These are phyloP conservation scores for Halcyon chelicuti DNA, from an alignment of 2,797 vertebrate species.

Conservation along the genomic window DNA sequence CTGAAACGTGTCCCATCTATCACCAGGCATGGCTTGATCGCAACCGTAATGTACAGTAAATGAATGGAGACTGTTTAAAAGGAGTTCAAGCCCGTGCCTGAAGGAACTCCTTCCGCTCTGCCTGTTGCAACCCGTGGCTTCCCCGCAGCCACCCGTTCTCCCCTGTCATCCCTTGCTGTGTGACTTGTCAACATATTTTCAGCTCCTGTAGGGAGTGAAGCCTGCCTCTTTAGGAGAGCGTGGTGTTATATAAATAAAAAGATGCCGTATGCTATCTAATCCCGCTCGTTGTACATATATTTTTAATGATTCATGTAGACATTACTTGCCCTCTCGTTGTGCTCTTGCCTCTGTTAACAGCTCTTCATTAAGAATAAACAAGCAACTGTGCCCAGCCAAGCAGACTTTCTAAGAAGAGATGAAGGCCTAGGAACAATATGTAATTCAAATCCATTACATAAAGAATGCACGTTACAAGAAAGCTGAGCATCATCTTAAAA, in stretches of 20 bases:
- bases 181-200: not conserved
- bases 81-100: not conserved
- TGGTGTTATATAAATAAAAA: slow-evolving; percentile 15
- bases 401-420: slow-evolving; percentile 25
- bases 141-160: not conserved
- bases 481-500: slow-evolving; percentile 60
- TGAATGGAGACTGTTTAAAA: not conserved
- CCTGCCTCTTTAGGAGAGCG: not conserved
- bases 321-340: not conserved
- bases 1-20: not conserved
- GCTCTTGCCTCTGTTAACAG: slow-evolving; percentile 27
- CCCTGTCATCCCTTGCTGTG: not conserved
- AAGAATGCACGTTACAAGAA: slow-evolving; percentile 26
- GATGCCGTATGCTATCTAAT: not conserved
- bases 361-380: slow-evolving; percentile 41
- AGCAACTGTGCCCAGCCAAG: slow-evolving; percentile 39
- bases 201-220: not conserved
- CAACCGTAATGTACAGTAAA: not conserved
- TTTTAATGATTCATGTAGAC: slow-evolving; percentile 22
- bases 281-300: not conserved
- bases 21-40: not conserved
- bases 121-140: not conserved
- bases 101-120: not conserved
- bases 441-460: slow-evolving; percentile 46
- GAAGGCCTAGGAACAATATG: not conserved